phyloP scores from a whole-genome alignment of 2,113 vertebrate genomes.

The Thryonomys swinderianus region DNA sequence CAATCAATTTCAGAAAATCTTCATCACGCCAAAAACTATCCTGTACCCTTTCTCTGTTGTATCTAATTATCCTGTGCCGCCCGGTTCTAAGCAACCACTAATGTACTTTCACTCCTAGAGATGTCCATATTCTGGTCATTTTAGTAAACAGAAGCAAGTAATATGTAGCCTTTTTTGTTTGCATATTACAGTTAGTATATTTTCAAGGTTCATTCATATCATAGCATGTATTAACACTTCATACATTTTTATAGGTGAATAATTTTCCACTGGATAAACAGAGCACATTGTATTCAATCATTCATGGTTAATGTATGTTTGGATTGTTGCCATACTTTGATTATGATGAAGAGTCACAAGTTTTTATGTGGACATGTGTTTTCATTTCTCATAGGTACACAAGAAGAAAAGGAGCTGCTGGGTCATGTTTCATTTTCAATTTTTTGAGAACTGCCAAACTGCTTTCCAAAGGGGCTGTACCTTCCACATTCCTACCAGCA shows the following conservation, averaged over 20 bases:
- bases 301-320: not conserved
- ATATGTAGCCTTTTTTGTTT: not conserved
- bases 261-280: not conserved
- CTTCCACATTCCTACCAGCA: not conserved
- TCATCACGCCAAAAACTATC: not conserved
- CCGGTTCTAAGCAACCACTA: not conserved
- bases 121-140: not conserved
- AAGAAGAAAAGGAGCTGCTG: not conserved
- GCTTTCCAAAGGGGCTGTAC: not conserved
- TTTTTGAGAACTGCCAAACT: not conserved
- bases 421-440: not conserved
- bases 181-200: not conserved
- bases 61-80: not conserved
- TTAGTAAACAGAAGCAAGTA: not conserved
- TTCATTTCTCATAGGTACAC: not conserved
- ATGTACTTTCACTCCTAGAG: not conserved
- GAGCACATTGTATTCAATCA: not conserved
- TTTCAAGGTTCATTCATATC: not conserved
- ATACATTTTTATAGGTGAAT: not conserved
- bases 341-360: not conserved
- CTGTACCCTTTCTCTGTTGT: not conserved
- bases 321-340: not conserved
- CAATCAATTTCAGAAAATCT: not conserved
- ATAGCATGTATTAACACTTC: not conserved
- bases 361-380: not conserved